Evolutionary conservation across 1,140 invertebrate genomes (phyloP), one percentile per base, ranked within the genome.

Genomic region (Drosophila parabipectinata): DNA sequence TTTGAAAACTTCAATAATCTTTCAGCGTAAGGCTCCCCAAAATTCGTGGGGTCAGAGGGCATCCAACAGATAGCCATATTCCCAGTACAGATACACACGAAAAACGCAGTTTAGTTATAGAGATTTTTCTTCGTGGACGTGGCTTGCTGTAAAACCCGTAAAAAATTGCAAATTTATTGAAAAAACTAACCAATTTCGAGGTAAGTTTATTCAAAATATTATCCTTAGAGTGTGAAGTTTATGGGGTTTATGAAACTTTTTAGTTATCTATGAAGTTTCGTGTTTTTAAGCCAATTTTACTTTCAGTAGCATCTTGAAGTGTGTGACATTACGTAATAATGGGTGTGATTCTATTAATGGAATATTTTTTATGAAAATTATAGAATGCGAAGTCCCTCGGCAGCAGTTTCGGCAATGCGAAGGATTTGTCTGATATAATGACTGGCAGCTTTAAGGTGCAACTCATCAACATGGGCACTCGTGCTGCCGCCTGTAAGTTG

Each of bases 381-480:
- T 44, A 91, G 90, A 87, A 91, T 91, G 90, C 87, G 77, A 91
- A 91, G 80, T 90, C 90, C 77, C 88, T 91, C 80, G 90, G 90
- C 69, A 90, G 90, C 82, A 84, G 90, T 72, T 91, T 91, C 80
- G 90, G 90, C 79, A 91, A 91, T 91, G 90, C 90, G 53, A 91
- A 91, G 90, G 90, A 91, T 77, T 81, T 91, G 90, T 88, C 87
- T 85, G 90, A 90, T 91, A 90, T 90, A 92, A 92, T 92, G 91
- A 92, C 91, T 79, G 91, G 90, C 77, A 92, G 87, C 75, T 94
- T 94, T 91, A 94, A 93, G 92, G 94, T 94, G 80, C 94, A 94
- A 91, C 93, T 94, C 84, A 94, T 94, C 93, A 95, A 95, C 93
- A 95, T 95, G 95, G 95, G 95, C 93, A 95, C 95, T 80, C 93